phyloP scores from a whole-genome alignment of 2,797 vertebrate species.

The Iguana delicatissima region DNA sequence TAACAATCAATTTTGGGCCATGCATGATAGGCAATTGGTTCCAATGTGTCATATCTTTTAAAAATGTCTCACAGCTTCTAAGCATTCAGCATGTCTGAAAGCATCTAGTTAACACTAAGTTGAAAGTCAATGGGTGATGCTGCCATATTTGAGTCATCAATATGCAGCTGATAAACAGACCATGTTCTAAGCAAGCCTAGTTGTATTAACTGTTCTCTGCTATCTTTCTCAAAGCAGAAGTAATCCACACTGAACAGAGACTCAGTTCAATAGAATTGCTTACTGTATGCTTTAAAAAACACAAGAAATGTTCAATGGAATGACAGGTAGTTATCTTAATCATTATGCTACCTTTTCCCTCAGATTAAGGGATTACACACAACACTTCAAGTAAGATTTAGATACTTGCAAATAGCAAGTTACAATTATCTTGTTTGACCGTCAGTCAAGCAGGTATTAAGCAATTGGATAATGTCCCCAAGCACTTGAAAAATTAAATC shows the following conservation, averaged over 20 bases:
- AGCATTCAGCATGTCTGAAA: neutral
- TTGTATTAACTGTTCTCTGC: conserved; percentile 35
- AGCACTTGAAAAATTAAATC: conserved; percentile 65
- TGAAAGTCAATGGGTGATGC: neutral
- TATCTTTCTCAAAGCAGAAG: conserved; percentile 41
- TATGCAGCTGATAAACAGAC: conserved; percentile 31
- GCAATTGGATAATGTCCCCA: conserved; percentile 66
- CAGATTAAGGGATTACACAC: conserved; percentile 60
- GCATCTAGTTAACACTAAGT: neutral
- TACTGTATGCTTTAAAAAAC: conserved; percentile 58
- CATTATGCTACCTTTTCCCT: conserved; percentile 60
- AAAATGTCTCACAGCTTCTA: neutral
- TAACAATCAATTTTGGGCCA: no score
- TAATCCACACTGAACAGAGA: conserved; percentile 46
- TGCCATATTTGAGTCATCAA: neutral
- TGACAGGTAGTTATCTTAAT: conserved; percentile 63
- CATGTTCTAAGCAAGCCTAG: conserved; percentile 22
- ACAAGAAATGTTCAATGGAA: conserved; percentile 52
- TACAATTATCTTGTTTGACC: conserved; percentile 58
- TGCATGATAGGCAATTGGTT: neutral
- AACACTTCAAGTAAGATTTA: conserved; percentile 60
- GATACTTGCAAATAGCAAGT: conserved; percentile 62
- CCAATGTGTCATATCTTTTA: neutral
- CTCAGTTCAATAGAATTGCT: conserved; percentile 59
- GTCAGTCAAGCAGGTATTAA: conserved; percentile 67